A percentile compares a stretch with the other conserved stretches of the same genome.
These are phyloP conservation scores for Mesorhabditis sp. DNA, from an alignment of 2,888 invertebrate species.

Conservation along the genomic window DNA sequence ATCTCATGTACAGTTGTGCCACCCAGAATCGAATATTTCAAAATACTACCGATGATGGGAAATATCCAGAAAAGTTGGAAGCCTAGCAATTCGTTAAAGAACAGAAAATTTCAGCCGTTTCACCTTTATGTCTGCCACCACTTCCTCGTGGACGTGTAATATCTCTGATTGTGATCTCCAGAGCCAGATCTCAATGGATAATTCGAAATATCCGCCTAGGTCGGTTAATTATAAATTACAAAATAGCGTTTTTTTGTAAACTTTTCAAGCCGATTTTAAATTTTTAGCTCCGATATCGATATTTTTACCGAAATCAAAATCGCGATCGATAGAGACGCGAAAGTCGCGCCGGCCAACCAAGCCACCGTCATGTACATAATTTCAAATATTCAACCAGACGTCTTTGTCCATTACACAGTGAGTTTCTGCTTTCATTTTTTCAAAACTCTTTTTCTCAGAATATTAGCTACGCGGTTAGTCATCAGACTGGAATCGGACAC, in stretches of 20 bases:
- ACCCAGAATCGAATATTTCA: background rate
- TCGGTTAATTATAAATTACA: background rate
- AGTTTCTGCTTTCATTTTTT: no score
- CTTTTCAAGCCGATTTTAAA: no score
- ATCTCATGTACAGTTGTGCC: background rate
- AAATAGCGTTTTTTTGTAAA: no score
- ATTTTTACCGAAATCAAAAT: background rate
- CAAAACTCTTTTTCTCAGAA: no score
- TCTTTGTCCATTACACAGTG: no score
- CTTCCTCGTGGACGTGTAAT: background rate
- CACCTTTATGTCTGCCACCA: background rate
- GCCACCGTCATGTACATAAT: no score
- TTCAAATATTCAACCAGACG: no score
- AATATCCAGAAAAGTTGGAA: background rate
- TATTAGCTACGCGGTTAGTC: no score
- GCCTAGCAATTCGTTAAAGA: background rate
- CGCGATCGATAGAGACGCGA: background rate
- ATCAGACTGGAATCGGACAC: no score
- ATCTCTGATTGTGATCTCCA: background rate
- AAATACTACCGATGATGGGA: background rate
- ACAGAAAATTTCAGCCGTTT: background rate
- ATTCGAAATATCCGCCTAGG: slow-evolving; percentile 5
- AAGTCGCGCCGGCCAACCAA: no score
- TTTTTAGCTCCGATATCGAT: slow-evolving; percentile 3
- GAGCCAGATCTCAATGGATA: background rate